Conservation (phyloP, 2,797 vertebrate genomes). For the Crenichthys baileyi region DNA sequence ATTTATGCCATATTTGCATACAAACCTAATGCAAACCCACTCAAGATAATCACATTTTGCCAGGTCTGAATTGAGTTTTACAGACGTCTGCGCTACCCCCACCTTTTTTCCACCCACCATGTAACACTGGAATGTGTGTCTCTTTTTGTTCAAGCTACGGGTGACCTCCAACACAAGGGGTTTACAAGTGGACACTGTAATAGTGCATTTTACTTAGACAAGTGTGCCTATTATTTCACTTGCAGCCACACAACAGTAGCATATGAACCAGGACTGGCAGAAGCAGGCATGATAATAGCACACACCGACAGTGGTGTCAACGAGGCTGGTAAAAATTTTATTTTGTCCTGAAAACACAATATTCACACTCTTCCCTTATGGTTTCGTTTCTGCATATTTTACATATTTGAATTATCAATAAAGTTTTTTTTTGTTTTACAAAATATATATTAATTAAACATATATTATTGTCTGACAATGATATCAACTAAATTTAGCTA, state of each 20-base stretch:
- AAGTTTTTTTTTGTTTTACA: not conserved
- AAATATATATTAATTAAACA: not conserved
- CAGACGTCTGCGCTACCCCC: constrained; percentile 66
- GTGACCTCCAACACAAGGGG: constrained; percentile 56
- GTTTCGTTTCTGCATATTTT: not conserved
- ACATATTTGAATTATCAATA: not conserved
- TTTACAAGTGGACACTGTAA: constrained; percentile 70
- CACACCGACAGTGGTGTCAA: not conserved
- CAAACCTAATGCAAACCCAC: constrained; percentile 85
- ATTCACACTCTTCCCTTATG: not conserved
- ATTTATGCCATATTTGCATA: constrained; percentile 85
- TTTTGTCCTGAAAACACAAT: not conserved
- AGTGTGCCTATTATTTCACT: constrained; percentile 44
- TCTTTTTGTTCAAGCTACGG: constrained; percentile 52
- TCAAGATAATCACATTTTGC: constrained; percentile 85
- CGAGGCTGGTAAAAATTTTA: not conserved
- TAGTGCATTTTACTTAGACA: constrained; percentile 58
- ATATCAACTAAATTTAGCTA: not conserved
- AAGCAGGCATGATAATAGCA: not conserved
- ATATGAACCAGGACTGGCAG: constrained; percentile 8
- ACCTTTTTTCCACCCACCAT: constrained; percentile 50
- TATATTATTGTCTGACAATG: not conserved
- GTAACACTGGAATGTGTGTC: constrained; percentile 60
- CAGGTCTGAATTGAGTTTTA: constrained; percentile 82
- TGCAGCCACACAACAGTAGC: constrained; percentile 25